These are phyloP conservation scores for Drosophila affinis DNA, from an alignment of 2,888 invertebrate genomes.

Conservation along the genomic window DNA sequence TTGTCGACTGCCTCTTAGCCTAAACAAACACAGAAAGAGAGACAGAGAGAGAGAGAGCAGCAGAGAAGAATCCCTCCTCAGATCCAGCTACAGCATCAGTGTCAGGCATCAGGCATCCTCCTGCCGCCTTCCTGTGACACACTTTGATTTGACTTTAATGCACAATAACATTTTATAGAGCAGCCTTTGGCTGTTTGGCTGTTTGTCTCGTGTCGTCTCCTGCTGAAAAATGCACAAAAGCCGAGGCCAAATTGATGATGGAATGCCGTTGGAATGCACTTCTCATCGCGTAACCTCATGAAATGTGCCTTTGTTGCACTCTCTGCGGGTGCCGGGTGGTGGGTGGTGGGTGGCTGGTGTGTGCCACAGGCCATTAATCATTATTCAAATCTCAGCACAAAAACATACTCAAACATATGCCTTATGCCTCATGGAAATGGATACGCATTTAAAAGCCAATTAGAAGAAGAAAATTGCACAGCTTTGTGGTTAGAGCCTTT, in stretches of 20 bases:
- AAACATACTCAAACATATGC: constrained; percentile 15
- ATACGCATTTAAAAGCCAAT: constrained; percentile 55
- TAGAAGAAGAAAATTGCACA: constrained; percentile 39
- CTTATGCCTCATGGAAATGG: constrained; percentile 5
- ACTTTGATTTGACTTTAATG: constrained; percentile 79
- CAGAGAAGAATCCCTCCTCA: constrained; percentile 6
- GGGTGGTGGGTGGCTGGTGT: not conserved
- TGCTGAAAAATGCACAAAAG: constrained; percentile 53
- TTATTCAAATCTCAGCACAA: constrained; percentile 35
- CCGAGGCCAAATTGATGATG: constrained; percentile 60
- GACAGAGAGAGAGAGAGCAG: constrained; percentile 15
- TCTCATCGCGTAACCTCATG: constrained; percentile 34
- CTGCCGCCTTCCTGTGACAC: constrained; percentile 34
- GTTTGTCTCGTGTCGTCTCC: constrained; percentile 31
- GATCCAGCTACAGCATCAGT: not conserved
- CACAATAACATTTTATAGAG: constrained; percentile 61
- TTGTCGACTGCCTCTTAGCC: constrained; percentile 57
- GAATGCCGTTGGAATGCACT: constrained; percentile 58
- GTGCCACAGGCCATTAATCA: constrained; percentile 50
- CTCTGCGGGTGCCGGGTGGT: no score
- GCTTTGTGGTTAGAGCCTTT: constrained; percentile 47
- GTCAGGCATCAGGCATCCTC: constrained; percentile 1
- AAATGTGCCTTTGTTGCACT: constrained; percentile 26
- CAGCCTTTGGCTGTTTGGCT: constrained; percentile 24
- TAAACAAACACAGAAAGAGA: constrained; percentile 51